Conservation (phyloP, 2,113 vertebrate genomes). For the Malurus melanocephalus region DNA sequence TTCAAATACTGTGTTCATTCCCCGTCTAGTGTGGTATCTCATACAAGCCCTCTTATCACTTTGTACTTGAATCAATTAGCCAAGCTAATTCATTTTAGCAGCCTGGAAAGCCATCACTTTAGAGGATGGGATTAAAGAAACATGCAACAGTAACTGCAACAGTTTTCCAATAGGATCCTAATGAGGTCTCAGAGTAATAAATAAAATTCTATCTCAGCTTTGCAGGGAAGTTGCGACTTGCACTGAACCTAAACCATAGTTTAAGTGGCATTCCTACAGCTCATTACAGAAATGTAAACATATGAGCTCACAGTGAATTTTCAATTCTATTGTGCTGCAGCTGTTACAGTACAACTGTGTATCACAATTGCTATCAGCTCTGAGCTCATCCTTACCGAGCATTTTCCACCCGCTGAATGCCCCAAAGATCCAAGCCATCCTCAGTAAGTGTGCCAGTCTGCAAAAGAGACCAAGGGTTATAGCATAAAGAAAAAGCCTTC, state of each 20-base stretch:
- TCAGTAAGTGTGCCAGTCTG: conserved; percentile 97
- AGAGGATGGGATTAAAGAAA: neutral
- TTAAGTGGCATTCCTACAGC: neutral
- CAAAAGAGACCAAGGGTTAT: neutral
- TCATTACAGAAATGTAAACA: neutral
- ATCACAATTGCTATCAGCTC: neutral
- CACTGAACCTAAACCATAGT: neutral
- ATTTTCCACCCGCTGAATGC: conserved; percentile 88
- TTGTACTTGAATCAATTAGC: neutral
- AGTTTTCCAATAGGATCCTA: neutral
- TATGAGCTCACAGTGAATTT: neutral
- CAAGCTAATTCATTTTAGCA: neutral
- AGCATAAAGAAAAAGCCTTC: neutral
- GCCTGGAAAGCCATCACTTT: neutral
- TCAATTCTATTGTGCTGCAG: neutral
- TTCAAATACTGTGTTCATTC: neutral
- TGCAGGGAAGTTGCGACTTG: accelerated
- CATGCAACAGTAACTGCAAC: neutral
- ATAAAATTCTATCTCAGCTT: neutral
- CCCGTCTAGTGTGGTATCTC: neutral
- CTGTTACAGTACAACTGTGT: neutral
- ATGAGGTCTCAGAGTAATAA: neutral
- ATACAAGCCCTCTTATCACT: neutral
- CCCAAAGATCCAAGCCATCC: conserved; percentile 95
- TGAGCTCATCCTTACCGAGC: conserved; percentile 73